Percentiles rank a stretch among this genome's conserved stretches.
Conservation (phyloP, 2,797 vertebrate species). For the Sarcoramphus papa region DNA sequence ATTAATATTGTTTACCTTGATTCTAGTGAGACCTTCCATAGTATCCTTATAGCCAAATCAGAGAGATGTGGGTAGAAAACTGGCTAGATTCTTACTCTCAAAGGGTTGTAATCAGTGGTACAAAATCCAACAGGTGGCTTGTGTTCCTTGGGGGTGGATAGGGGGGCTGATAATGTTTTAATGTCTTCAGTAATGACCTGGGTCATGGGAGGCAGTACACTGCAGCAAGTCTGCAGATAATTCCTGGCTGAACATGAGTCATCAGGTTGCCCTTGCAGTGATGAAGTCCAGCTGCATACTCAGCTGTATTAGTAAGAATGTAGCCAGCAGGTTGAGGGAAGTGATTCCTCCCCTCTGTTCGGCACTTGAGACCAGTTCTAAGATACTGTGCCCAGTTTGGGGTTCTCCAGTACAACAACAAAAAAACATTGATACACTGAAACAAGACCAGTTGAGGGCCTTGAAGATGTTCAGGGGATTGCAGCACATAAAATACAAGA, state of each 20-base stretch:
- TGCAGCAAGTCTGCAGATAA: background rate
- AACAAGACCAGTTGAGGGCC: background rate
- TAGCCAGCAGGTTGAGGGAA: background rate
- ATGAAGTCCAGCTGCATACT: background rate
- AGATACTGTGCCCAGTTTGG: background rate
- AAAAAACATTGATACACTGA: background rate
- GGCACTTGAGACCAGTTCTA: background rate
- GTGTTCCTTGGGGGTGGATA: background rate
- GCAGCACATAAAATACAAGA: background rate
- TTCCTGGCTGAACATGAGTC: background rate
- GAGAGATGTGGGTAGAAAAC: background rate
- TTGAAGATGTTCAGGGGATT: background rate
- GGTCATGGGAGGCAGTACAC: background rate
- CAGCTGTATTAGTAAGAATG: background rate
- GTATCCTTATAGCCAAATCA: background rate
- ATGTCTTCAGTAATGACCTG: background rate
- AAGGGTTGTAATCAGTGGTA: background rate
- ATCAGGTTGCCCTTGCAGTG: background rate
- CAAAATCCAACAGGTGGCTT: background rate
- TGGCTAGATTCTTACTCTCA: background rate
- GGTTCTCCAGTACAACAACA: background rate
- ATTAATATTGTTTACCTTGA: background rate
- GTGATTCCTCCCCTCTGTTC: background rate
- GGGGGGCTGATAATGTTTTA: background rate
- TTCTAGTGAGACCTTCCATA: background rate